Percentiles rank a stretch among this genome's conserved stretches.
Conservation (phyloP, 2,113 vertebrate genomes). For the Oryzias javanicus region DNA sequence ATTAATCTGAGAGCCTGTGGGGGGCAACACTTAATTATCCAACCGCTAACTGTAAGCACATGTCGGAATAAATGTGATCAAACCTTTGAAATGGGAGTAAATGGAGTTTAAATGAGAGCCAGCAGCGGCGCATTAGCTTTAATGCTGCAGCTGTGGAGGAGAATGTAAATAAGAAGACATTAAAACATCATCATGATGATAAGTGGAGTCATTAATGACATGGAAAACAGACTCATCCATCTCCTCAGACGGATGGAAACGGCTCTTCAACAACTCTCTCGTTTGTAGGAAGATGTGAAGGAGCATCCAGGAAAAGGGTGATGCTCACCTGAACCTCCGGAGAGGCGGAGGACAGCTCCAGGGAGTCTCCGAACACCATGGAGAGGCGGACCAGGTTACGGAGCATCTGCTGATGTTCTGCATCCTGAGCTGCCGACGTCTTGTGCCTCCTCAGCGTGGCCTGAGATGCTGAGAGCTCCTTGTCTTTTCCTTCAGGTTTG, state of each 20-base stretch:
- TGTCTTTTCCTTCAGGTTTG: slow-evolving; percentile 26
- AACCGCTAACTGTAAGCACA: slow-evolving; percentile 52
- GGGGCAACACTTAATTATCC: slow-evolving; percentile 47
- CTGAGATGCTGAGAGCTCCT: slow-evolving; percentile 29
- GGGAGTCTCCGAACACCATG: slow-evolving; percentile 87
- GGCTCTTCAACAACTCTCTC: too few relatives aligned
- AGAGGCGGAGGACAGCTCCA: slow-evolving; percentile 83
- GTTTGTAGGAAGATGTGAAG: too few relatives aligned
- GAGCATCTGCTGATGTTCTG: slow-evolving; percentile 81
- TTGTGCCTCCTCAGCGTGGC: slow-evolving; percentile 73
- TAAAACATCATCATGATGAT: slow-evolving; percentile 29
- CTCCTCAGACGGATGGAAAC: background rate
- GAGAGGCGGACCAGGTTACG: slow-evolving; percentile 90
- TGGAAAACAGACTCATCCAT: slow-evolving; percentile 8
- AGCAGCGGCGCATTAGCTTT: slow-evolving; percentile 9
- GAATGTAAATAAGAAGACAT: slow-evolving; percentile 33
- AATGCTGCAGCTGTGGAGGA: slow-evolving; percentile 13
- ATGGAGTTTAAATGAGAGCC: slow-evolving; percentile 31
- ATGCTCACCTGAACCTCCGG: slow-evolving; percentile 90
- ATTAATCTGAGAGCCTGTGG: slow-evolving; percentile 57
- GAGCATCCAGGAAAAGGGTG: background rate
- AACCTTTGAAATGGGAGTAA: slow-evolving; percentile 26
- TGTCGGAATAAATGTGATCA: slow-evolving; percentile 50
- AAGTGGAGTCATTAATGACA: slow-evolving; percentile 20
- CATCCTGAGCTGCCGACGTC: slow-evolving; percentile 50